phyloP scores from a whole-genome alignment of 2,888 invertebrate genomes.

The Mesorhabditis spiculigera region DNA sequence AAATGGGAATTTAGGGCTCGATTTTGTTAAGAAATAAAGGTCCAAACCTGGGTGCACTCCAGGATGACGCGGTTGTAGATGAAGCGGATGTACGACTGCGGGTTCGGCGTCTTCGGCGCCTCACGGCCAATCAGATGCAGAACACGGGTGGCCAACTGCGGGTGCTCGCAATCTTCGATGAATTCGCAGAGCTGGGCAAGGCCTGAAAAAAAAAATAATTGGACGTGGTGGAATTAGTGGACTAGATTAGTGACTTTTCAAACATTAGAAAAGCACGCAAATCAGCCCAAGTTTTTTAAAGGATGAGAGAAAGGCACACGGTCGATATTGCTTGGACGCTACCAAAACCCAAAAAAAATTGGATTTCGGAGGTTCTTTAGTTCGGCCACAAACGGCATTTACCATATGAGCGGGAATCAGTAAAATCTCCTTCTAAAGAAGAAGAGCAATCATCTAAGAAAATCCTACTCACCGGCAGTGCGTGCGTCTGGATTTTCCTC shows the following conservation, averaged over 20 bases:
- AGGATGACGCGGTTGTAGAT: conserved; percentile 80
- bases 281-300: too few species aligned
- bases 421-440: too few species aligned
- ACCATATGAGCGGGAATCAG: too few species aligned
- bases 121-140: conserved; percentile 91
- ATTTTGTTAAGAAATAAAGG: not conserved
- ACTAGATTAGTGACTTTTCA: too few species aligned
- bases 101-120: conserved; percentile 89
- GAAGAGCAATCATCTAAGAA: too few species aligned
- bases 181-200: conserved; percentile 96
- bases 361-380: too few species aligned
- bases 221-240: too few species aligned
- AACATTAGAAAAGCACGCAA: too few species aligned
- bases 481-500: conserved; percentile 97
- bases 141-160: conserved; percentile 89
- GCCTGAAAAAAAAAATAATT: conserved; percentile 57
- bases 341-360: too few species aligned
- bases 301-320: too few species aligned
- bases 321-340: too few species aligned
- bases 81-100: conserved; percentile 73
- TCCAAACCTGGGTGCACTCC: conserved; percentile 85
- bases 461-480: conserved; percentile 70
- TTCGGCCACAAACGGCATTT: too few species aligned
- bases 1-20: not conserved
- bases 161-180: conserved; percentile 98